These are phyloP conservation scores for Triops cancriformis DNA, from an alignment of 1,140 invertebrate genomes.

Conservation along the genomic window DNA sequence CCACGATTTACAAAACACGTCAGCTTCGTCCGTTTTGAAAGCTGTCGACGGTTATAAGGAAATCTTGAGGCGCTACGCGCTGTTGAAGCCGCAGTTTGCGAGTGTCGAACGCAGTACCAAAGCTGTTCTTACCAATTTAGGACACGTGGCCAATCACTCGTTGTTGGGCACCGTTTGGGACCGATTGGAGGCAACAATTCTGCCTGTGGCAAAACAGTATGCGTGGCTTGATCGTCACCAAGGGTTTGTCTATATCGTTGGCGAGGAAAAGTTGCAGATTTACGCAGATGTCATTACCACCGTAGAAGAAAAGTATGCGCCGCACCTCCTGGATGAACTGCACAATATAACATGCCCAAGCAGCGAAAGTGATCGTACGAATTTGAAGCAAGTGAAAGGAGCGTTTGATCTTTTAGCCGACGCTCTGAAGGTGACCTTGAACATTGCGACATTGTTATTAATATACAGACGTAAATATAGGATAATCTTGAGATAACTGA, in stretches of 20 bases:
- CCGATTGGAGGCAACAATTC: slow-evolving; percentile 16
- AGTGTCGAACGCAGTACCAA: slow-evolving; percentile 6
- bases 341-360: slow-evolving; percentile 20
- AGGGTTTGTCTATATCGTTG: slow-evolving; percentile 18
- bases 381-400: neutral
- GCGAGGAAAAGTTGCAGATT: slow-evolving; percentile 24
- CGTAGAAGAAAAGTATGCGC: neutral
- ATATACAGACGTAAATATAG: no score
- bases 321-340: neutral
- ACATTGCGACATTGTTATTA: no score
- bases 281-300: slow-evolving; percentile 25
- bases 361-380: neutral
- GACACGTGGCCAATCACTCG: neutral
- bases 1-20: slow-evolving; percentile 21
- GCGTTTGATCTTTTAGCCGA: neutral
- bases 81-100: slow-evolving; percentile 19
- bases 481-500: no score
- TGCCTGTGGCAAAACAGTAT: slow-evolving; percentile 4
- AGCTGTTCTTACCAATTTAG: neutral
- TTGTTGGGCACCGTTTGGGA: neutral
- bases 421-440: neutral
- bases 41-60: slow-evolving; percentile 25
- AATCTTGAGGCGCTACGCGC: slow-evolving; percentile 26
- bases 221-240: slow-evolving; percentile 28
- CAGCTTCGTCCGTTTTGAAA: slow-evolving; percentile 22